A percentile compares a stretch with the other conserved stretches of the same genome.
Conservation (phyloP, 2,888 invertebrate species). For the Therioaphis trifolii region DNA sequence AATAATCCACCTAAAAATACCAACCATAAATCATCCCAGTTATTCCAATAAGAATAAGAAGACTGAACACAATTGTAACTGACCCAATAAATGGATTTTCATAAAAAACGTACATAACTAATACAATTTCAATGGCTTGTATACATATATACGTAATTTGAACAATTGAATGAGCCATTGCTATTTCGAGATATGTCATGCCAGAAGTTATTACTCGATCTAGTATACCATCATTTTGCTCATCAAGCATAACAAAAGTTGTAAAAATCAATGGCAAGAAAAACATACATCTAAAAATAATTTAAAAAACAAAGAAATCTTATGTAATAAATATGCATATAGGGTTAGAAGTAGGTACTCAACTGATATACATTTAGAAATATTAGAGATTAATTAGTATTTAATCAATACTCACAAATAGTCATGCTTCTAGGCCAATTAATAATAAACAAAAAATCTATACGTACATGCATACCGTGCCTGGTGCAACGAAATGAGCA, state of each 20-base stretch:
- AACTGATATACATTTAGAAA: too few relatives aligned
- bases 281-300: conserved; percentile 66
- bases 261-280: conserved; percentile 67
- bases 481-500: conserved; percentile 66
- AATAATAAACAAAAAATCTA: neutral
- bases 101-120: conserved; percentile 66
- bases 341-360: too few relatives aligned
- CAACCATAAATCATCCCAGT: conserved; percentile 61
- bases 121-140: conserved; percentile 66
- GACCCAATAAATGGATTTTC: conserved; percentile 66
- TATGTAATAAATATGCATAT: too few relatives aligned
- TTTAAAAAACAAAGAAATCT: neutral
- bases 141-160: conserved; percentile 66
- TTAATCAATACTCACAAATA: too few relatives aligned
- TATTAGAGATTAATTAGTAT: too few relatives aligned
- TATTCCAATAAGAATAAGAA: conserved; percentile 60
- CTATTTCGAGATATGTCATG: conserved; percentile 66
- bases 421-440: neutral
- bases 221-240: conserved; percentile 66
- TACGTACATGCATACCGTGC: conserved; percentile 66
- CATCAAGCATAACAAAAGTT: conserved; percentile 66
- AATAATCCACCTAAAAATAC: neutral
- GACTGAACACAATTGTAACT: conserved; percentile 48
- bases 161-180: conserved; percentile 66
- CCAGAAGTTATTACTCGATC: conserved; percentile 67